Base-by-base conservation (phyloP, 2,113 vertebrate genomes). In the Falcunculus frontatus region DNA sequence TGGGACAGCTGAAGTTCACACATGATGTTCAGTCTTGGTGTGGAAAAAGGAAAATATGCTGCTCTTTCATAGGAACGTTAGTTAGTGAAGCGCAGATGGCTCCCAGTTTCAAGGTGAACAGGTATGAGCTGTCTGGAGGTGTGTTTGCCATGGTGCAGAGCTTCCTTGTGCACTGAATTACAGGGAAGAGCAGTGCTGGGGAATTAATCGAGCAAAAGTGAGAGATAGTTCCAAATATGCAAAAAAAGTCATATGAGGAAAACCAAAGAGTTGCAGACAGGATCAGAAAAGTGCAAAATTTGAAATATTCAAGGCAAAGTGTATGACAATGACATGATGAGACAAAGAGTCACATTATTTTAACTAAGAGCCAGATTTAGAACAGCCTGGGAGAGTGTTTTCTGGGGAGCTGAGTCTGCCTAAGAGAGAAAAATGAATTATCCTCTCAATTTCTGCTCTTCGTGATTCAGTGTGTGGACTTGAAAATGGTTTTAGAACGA, bases 371-470 rank as follows among this genome's bases (percentile, higher is more conserved):
- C 50, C 55, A 14, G 79, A 84, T 86, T 94, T 94, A 87, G 92
- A 92, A 78, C 56, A 87, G 83, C 86, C 86, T 73, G 20, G 75
- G 92, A 96, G 92, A 87, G 94, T 7, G 5, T 64, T 90, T 89
- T 91, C 88, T 81, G 83, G 59, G 53, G 41, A 93, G 56, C 77
- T 75, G 60, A 53, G 76, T 49, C 37, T 68, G 78, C 47, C 52
- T 37, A 47, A 93, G 88, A 78, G 83, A 84, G 93, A 82, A 88
- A 89, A 88, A 94, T 74, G 16, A 92, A 93, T 89, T 93, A 49
- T 29, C 77, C 69, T 78, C 80, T 63, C 46, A 37, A 32, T 62
- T 93, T 81, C 55, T 62, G 60, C 75, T 64, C 47, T 56, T 75
- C 53, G 0, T 33, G 41, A 72, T 81, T 50, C 63, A 57, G 4